phyloP scores from a whole-genome alignment of 2,113 vertebrate species.

The Limanda limanda region DNA sequence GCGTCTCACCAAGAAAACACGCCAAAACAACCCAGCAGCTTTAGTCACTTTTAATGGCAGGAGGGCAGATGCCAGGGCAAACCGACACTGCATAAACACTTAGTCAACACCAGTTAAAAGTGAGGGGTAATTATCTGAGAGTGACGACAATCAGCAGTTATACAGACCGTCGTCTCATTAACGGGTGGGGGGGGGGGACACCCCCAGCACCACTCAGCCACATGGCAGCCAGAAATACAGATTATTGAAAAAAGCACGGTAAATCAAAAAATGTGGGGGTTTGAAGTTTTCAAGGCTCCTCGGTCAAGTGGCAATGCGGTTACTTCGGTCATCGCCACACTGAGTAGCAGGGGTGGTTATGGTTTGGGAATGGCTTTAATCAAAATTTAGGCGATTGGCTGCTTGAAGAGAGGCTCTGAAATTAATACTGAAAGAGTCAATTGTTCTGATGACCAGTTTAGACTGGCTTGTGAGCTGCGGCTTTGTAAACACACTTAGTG shows the following conservation, averaged over 20 bases:
- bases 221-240: conserved; percentile 30
- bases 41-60: conserved; percentile 71
- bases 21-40: conserved; percentile 31
- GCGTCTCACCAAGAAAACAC: conserved; percentile 21
- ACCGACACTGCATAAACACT: conserved; percentile 68
- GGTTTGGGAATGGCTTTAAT: background rate
- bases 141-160: conserved; percentile 69
- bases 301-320: conserved; percentile 7
- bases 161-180: conserved; percentile 57
- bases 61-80: conserved; percentile 60
- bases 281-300: conserved; percentile 18
- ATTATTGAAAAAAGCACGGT: conserved; percentile 28
- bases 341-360: background rate
- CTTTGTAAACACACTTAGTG: background rate
- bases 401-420: background rate
- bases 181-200: conserved; percentile 31
- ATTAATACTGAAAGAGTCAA: background rate
- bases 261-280: conserved; percentile 6
- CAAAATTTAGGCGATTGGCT: background rate
- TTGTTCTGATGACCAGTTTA: background rate
- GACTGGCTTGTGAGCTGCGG: background rate
- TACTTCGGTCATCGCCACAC: background rate
- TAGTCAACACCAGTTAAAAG: conserved; percentile 67
- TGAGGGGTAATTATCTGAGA: conserved; percentile 66
- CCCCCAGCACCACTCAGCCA: conserved; percentile 25